Percentiles rank a stretch among this genome's conserved stretches.
Conservation (phyloP, 2,888 invertebrate genomes). For the Thecocarcelia acutangulata region DNA sequence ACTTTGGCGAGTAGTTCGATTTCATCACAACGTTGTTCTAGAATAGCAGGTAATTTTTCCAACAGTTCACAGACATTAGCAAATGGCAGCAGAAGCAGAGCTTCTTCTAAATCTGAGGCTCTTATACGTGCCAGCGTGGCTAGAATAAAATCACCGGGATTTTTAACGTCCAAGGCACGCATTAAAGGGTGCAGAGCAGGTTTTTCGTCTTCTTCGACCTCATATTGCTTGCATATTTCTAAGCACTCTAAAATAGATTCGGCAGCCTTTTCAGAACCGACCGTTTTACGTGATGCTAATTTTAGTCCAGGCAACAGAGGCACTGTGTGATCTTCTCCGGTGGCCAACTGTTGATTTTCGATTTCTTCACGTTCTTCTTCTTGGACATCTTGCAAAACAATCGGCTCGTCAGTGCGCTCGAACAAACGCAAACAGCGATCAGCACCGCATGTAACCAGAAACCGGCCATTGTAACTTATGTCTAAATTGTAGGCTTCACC, state of each 20-base stretch:
- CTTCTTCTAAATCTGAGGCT: constrained; percentile 95
- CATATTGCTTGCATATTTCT: constrained; percentile 86
- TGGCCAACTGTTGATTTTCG: constrained; percentile 86
- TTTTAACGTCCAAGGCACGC: constrained; percentile 88
- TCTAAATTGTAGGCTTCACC: constrained; percentile 89
- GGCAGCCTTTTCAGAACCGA: constrained; percentile 83
- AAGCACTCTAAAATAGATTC: constrained; percentile 96
- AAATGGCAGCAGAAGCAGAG: constrained; percentile 92
- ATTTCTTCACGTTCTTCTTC: constrained; percentile 92
- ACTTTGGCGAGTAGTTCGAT: constrained; percentile 90
- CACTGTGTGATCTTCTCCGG: constrained; percentile 87
- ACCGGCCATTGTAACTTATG: constrained; percentile 91
- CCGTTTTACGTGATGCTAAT: constrained; percentile 90
- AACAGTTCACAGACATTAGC: constrained; percentile 90
- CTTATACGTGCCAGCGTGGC: constrained; percentile 90
- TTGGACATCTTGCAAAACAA: constrained; percentile 95
- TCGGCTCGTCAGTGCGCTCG: constrained; percentile 92
- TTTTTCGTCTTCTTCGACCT: constrained; percentile 77
- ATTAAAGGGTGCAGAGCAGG: constrained; percentile 88
- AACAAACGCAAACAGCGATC: constrained; percentile 94
- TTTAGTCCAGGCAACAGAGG: constrained; percentile 88
- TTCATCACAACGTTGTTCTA: constrained; percentile 85
- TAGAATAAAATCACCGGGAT: constrained; percentile 90
- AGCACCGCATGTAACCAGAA: constrained; percentile 90
- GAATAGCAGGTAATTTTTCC: constrained; percentile 86